Conservation (phyloP, 2,888 invertebrate genomes). For the Phasia obesa region DNA sequence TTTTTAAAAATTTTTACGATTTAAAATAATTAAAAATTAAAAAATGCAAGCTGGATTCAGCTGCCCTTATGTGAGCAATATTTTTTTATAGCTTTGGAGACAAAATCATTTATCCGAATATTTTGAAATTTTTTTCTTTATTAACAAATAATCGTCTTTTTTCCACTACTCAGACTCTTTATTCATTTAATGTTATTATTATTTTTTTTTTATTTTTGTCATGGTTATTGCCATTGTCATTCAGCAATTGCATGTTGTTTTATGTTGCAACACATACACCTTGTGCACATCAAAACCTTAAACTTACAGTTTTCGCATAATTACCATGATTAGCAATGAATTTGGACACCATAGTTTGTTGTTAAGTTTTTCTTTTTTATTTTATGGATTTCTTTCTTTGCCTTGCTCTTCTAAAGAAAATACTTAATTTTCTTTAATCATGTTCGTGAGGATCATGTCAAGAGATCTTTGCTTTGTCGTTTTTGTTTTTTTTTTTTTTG, state of each 20-base stretch:
- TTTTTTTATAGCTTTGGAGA: no score
- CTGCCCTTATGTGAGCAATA: no score
- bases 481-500: slow-evolving; percentile 7
- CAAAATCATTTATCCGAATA: no score
- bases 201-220: slow-evolving; percentile 45
- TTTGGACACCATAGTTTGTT: slow-evolving; percentile 64
- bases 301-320: slow-evolving; percentile 75
- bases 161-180: not conserved
- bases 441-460: slow-evolving; percentile 59
- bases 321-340: slow-evolving; percentile 75
- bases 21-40: no score
- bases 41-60: no score
- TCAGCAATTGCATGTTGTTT: slow-evolving; percentile 52
- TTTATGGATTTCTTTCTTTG: slow-evolving; percentile 20
- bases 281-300: slow-evolving; percentile 35
- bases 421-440: slow-evolving; percentile 61
- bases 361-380: slow-evolving; percentile 9
- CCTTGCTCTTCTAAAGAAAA: slow-evolving; percentile 58
- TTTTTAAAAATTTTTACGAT: no score
- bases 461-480: slow-evolving; percentile 30
- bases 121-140: no score
- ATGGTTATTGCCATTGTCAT: slow-evolving; percentile 52
- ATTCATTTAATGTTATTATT: slow-evolving; percentile 11
- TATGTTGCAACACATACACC: not conserved
- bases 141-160: not conserved